Percentiles rank a stretch among this genome's conserved stretches.
Conservation (phyloP, 2,888 invertebrate genomes). For the Cancer borealis region DNA sequence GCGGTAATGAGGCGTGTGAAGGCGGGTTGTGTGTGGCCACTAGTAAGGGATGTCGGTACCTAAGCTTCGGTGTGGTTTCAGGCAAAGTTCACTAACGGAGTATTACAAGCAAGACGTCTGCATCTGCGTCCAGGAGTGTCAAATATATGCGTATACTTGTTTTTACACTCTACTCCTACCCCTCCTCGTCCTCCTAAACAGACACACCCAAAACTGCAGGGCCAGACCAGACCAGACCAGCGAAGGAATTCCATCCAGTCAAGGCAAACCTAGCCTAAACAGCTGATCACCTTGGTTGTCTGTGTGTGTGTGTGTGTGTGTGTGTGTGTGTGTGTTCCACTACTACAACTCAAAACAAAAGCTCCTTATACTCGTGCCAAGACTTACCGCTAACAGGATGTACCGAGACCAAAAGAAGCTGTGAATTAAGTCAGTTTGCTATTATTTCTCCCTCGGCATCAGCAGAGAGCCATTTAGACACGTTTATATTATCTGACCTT, state of each 20-base stretch:
- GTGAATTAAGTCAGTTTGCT: too few species aligned
- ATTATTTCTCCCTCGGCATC: too few species aligned
- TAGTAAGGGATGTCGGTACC: neutral
- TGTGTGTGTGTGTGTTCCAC: neutral
- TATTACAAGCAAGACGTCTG: neutral
- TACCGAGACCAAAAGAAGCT: too few species aligned
- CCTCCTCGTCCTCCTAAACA: neutral
- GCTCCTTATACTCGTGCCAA: too few species aligned
- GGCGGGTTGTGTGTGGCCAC: neutral
- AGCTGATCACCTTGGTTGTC: neutral
- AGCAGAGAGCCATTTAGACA: too few species aligned
- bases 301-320: neutral
- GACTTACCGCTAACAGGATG: too few species aligned
- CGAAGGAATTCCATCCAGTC: conserved; percentile 1
- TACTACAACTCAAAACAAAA: neutral
- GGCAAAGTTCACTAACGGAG: neutral
- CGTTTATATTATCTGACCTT: too few species aligned
- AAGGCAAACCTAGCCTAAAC: neutral
- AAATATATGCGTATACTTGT: neutral
- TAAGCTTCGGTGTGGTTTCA: neutral
- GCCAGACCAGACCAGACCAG: neutral
- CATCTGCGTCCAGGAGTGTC: neutral
- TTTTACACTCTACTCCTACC: neutral
- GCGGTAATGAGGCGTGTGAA: neutral
- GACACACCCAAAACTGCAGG: conserved; percentile 1